phyloP scores from a whole-genome alignment of 2,888 invertebrate species.

The Polydrusus pterygomalis region DNA sequence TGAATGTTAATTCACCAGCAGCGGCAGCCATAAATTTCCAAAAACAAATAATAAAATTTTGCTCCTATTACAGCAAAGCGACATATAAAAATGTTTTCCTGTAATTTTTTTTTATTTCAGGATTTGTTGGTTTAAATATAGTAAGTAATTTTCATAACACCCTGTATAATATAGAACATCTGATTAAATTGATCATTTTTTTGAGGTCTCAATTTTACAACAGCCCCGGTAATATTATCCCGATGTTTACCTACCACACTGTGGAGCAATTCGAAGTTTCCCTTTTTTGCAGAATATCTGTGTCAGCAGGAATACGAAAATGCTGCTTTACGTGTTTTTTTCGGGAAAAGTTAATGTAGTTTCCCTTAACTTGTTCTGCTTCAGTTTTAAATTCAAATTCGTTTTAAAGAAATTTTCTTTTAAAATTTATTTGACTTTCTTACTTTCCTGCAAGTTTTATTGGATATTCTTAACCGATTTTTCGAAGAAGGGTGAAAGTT shows the following conservation, averaged over 20 bases:
- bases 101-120: too few species aligned
- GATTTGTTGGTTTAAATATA: too few species aligned
- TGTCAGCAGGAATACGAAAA: conserved; percentile 31
- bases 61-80: too few species aligned
- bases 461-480: neutral
- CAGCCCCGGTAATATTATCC: conserved; percentile 5
- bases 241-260: conserved; percentile 23
- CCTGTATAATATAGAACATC: too few species aligned
- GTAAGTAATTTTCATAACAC: too few species aligned
- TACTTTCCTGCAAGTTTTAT: conserved; percentile 3
- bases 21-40: too few species aligned
- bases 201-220: neutral
- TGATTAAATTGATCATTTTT: too few species aligned
- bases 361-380: conserved; percentile 19
- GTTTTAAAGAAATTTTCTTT: neutral
- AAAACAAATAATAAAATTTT: too few species aligned
- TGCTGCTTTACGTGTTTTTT: conserved; percentile 30
- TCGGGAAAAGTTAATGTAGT: conserved; percentile 20
- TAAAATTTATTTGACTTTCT: neutral
- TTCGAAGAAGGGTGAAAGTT: neutral
- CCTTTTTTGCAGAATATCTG: conserved; percentile 21
- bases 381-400: conserved; percentile 23
- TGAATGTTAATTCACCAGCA: too few species aligned
- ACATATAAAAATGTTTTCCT: too few species aligned
- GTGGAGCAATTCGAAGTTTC: conserved; percentile 5